Evolutionary conservation across 2,797 vertebrate species (phyloP).

Genomic region (Nyctalus aviator): DNA sequence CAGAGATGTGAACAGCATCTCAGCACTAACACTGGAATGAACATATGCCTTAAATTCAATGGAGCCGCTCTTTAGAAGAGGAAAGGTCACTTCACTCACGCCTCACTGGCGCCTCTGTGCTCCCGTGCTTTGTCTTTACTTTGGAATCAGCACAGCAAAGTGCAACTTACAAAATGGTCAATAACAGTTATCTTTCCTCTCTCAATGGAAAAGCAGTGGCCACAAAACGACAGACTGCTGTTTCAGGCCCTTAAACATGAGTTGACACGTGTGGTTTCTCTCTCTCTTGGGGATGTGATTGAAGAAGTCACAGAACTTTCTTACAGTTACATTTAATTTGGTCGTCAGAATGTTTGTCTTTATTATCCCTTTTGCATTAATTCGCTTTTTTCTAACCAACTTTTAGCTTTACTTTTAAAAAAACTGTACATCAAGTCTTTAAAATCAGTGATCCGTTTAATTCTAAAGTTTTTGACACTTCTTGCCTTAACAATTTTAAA

Average conservation of each 20-base stretch:
- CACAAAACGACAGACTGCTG: background rate
- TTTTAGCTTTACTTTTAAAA: conserved; percentile 65
- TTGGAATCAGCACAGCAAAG: background rate
- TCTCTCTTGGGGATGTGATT: background rate
- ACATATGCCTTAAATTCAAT: conserved; percentile 59
- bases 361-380: conserved; percentile 59
- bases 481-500: conserved; percentile 82
- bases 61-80: background rate
- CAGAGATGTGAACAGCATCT: conserved; percentile 40
- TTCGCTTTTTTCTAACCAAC: conserved; percentile 54
- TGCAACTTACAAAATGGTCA: background rate
- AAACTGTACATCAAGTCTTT: conserved; percentile 67
- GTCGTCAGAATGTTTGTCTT: conserved; percentile 56
- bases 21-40: conserved; percentile 9
- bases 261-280: background rate
- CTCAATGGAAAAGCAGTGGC: background rate
- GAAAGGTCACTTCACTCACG: background rate
- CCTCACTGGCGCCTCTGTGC: background rate
- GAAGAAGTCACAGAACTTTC: background rate
- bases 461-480: conserved; percentile 79
- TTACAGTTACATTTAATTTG: conserved; percentile 54
- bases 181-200: background rate
- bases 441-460: conserved; percentile 75
- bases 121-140: background rate
- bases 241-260: conserved; percentile 3